A percentile compares a stretch with the other conserved stretches of the same genome.
Evolutionary conservation across 2,797 vertebrate genomes (phyloP).

Genomic region (Chelidonichthys spinosus): DNA sequence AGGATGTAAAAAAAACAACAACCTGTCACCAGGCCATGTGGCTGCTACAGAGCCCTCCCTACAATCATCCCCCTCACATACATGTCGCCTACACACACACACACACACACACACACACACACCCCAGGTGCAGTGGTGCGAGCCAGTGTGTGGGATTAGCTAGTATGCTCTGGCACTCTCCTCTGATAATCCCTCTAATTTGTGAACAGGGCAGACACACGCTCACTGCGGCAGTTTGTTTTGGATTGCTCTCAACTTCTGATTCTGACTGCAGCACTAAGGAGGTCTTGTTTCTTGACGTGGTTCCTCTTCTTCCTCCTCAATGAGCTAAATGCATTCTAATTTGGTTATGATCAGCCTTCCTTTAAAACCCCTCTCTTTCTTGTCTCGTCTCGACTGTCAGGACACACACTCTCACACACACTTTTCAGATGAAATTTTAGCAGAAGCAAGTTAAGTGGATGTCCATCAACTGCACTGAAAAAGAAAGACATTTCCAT

Average conservation of each 20-base stretch:
- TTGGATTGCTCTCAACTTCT: conserved; percentile 39
- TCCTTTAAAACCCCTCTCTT: conserved; percentile 57
- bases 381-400: conserved; percentile 33
- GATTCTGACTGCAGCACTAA: conserved; percentile 21
- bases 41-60: conserved; percentile 30
- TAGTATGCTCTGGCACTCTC: conserved; percentile 79
- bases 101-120: conserved; percentile 32
- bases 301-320: conserved; percentile 36
- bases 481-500: not conserved
- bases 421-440: conserved; percentile 26
- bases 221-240: conserved; percentile 44
- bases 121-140: conserved; percentile 73
- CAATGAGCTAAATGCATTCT: conserved; percentile 75
- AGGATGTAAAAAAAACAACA: no score
- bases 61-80: conserved; percentile 36
- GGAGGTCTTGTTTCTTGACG: conserved; percentile 19
- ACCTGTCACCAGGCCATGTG: no score
- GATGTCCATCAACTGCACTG: not conserved
- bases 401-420: conserved; percentile 25
- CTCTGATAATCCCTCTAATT: conserved; percentile 84
- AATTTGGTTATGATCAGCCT: conserved; percentile 71
- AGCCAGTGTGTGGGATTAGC: conserved; percentile 80
- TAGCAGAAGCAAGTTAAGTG: not conserved
- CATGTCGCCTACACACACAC: conserved; percentile 4
- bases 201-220: conserved; percentile 78